Evolutionary conservation across 2,888 invertebrate species (phyloP).

Genomic region (Acanthacorydalis orientalis): DNA sequence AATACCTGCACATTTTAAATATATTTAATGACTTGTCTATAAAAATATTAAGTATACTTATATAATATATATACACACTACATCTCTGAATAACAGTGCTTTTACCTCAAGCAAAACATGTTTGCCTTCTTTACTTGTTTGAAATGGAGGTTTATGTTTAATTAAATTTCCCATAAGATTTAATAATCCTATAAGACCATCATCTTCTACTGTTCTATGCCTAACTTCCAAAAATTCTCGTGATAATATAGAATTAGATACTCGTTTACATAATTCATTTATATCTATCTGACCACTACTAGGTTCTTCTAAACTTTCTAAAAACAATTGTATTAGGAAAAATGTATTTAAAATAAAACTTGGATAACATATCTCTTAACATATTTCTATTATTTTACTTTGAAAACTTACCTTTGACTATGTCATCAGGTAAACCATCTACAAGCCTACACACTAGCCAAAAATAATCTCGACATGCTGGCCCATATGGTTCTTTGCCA

Average conservation of each 20-base stretch:
- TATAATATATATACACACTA: not conserved
- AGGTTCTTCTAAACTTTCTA: conserved; percentile 36
- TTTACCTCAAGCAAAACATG: conserved; percentile 44
- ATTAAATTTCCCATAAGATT: conserved; percentile 75
- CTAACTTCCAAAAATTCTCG: conserved; percentile 72
- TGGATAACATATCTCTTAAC: not conserved
- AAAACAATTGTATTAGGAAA: too few species aligned
- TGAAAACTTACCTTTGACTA: conserved; percentile 42
- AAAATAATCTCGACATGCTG: conserved; percentile 87
- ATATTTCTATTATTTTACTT: not conserved
- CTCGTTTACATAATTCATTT: conserved; percentile 43
- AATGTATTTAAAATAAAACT: not conserved
- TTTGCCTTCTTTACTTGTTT: conserved; percentile 59
- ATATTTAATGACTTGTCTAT: conserved; percentile 1
- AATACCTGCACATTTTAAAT: conserved; percentile 40
- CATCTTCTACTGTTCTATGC: conserved; percentile 69
- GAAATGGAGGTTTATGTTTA: conserved; percentile 77
- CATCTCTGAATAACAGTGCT: conserved; percentile 2
- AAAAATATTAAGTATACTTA: not conserved
- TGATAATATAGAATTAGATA: conserved; percentile 55
- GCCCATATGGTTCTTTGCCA: conserved; percentile 88
- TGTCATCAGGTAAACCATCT: conserved; percentile 67
- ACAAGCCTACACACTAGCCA: conserved; percentile 81
- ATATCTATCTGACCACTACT: conserved; percentile 44
- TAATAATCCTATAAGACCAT: conserved; percentile 75